Evolutionary conservation across 1,140 invertebrate species (phyloP).

Genomic region (Drosophila grimshawi): DNA sequence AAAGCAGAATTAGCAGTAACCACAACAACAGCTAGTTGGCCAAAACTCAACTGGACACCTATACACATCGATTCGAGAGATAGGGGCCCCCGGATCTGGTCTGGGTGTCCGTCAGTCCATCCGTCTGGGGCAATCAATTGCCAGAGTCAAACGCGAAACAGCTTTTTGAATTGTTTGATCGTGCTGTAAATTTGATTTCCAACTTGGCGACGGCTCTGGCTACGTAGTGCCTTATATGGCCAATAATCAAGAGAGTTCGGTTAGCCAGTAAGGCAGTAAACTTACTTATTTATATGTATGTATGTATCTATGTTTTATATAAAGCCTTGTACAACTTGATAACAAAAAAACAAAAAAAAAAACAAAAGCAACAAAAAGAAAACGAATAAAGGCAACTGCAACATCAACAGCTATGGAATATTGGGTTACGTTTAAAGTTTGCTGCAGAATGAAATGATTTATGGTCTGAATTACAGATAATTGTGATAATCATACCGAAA

Average conservation of each 20-base stretch:
- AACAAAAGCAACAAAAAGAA: conserved; percentile 39
- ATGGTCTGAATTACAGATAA: conserved; percentile 84
- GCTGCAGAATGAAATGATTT: conserved; percentile 81
- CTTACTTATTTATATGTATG: conserved; percentile 73
- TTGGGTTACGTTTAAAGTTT: conserved; percentile 76
- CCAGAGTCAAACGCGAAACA: conserved; percentile 44
- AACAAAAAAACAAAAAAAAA: background rate
- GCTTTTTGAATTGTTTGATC: conserved; percentile 72
- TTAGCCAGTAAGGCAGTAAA: conserved; percentile 36
- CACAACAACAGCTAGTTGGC: conserved; percentile 5
- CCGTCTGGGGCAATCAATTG: conserved; percentile 58
- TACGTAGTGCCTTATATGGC: conserved; percentile 54
- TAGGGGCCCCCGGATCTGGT: conserved; percentile 7
- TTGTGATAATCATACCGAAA: conserved; percentile 84
- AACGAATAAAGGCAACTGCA: conserved; percentile 8
- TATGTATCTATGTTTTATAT: conserved; percentile 55
- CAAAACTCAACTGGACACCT: conserved; percentile 23
- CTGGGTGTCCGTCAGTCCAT: background rate
- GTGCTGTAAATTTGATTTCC: conserved; percentile 73
- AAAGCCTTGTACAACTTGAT: conserved; percentile 65
- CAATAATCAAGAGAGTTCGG: conserved; percentile 7
- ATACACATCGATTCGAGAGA: conserved; percentile 4
- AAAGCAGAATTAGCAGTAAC: background rate
- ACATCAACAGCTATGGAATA: conserved; percentile 45
- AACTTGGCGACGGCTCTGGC: conserved; percentile 44